Evolutionary conservation across 2,888 invertebrate species (phyloP), one percentile per base, ranked within the genome.

Genomic region (Andrena bicolor): DNA sequence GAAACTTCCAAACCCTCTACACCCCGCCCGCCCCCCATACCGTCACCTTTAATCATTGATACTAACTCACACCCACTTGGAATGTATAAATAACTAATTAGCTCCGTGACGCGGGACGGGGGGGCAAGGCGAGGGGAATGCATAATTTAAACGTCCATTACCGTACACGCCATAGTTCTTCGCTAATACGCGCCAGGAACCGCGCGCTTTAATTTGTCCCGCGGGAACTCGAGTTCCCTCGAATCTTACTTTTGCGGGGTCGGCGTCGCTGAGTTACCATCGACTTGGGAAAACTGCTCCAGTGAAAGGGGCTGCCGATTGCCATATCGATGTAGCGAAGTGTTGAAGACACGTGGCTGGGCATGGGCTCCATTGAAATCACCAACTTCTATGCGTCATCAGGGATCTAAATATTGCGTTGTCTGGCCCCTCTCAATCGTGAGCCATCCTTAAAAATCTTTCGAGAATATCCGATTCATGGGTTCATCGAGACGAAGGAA

Each of bases 71-170:
- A 89, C 91, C 90, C 90, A 88, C 90, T 90, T 86, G 88, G 88
- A 91, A 91, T 90, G 91, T 90, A 91, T 92, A 92, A 92, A 92
- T 92, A 91, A 92, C 90, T 91, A 91, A 92, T 92, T 92, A 90
- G 83, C 77, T 72, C 65, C 66, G 71, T 76, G 82, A 77, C 76
- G 73, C 32, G 58, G 64, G 63, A 20, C 26, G 76, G 72, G 69
- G 73, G 53, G 72, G 74, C 23, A 23, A 84, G 85, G 72, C 86
- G 76, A 41, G 80, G 84, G 85, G 84, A 90, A 91, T 92, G 91
- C 90, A 92, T 92, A 92, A 92, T 92, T 92, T 87, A 91, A 90
- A 90, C 88, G 88, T 91, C 92, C 90, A 91, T 92, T 92, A 91
- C 80, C 83, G 88, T 85, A 70, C 84, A 74, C 85, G 78, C 82